Conservation (phyloP, 2,113 vertebrate genomes). For the Ancistrus triradiatus region DNA sequence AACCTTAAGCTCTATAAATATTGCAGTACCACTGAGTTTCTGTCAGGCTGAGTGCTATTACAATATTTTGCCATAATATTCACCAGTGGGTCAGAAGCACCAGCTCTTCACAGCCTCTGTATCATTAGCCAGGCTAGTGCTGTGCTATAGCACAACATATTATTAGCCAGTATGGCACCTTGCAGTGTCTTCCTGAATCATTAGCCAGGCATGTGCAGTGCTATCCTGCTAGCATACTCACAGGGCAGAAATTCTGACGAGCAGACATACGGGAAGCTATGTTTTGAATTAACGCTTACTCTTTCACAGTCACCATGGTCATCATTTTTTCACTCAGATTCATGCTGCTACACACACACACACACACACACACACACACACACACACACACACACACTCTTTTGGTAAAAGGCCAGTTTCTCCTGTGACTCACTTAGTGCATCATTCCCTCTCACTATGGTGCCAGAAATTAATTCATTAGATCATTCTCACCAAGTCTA, state of each 20-base stretch:
- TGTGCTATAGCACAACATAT: neutral
- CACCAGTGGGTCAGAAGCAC: neutral
- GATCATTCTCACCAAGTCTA: slow-evolving; percentile 22
- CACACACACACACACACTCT: slow-evolving; percentile 22
- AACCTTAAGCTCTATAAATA: no score
- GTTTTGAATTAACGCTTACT: neutral
- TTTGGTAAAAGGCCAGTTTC: neutral
- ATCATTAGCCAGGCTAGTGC: neutral
- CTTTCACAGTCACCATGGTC: slow-evolving; percentile 24
- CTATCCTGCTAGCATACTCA: slow-evolving; percentile 6
- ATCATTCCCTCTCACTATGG: slow-evolving; percentile 19
- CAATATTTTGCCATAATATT: neutral
- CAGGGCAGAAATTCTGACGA: slow-evolving; percentile 9
- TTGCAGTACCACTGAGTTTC: no score
- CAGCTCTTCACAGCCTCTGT: neutral
- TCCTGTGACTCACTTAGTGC: slow-evolving; percentile 19
- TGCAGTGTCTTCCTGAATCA: no score
- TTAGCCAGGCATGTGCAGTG: slow-evolving; percentile 12
- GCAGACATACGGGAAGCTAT: slow-evolving; percentile 3
- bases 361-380: slow-evolving; percentile 20
- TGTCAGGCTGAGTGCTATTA: no score
- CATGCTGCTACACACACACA: slow-evolving; percentile 24
- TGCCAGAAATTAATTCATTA: slow-evolving; percentile 34
- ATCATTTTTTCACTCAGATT: slow-evolving; percentile 1
- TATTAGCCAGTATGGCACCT: slow-evolving; percentile 6